Evolutionary conservation across 2,888 invertebrate genomes (phyloP).

Genomic region (Drosophila prostipennis): DNA sequence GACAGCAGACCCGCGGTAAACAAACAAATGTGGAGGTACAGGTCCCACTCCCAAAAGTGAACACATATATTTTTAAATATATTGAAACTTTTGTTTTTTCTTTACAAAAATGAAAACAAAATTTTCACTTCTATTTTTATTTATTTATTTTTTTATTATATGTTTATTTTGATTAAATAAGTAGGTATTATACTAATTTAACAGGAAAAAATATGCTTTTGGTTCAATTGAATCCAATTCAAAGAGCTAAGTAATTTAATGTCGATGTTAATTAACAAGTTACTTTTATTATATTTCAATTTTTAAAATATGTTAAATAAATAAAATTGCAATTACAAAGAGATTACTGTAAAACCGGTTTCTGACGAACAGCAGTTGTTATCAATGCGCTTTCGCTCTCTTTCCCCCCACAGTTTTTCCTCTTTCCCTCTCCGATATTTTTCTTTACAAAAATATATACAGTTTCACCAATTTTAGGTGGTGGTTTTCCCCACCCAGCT

Average conservation of each 20-base stretch:
- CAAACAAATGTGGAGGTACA: slow-evolving; percentile 11
- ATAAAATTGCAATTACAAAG: neutral
- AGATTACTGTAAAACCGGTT: slow-evolving; percentile 36
- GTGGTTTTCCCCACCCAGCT: slow-evolving; percentile 32
- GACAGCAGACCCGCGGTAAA: neutral
- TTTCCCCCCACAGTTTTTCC: neutral
- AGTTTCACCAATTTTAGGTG: slow-evolving; percentile 29
- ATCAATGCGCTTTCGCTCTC: slow-evolving; percentile 7
- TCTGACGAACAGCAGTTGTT: slow-evolving; percentile 18
- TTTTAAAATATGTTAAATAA: neutral
- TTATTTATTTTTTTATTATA: too few relatives aligned
- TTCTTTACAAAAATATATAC: neutral
- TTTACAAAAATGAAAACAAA: neutral
- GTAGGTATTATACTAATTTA: too few relatives aligned
- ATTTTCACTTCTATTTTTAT: too few relatives aligned
- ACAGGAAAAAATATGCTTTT: too few relatives aligned
- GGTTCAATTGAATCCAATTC: too few relatives aligned
- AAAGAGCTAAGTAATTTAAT: too few relatives aligned
- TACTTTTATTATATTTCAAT: too few relatives aligned
- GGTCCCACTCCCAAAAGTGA: neutral
- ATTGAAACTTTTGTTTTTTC: too few relatives aligned
- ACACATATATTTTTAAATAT: too few relatives aligned
- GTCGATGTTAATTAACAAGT: too few relatives aligned
- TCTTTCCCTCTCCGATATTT: neutral
- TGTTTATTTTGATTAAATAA: too few relatives aligned